These are phyloP conservation scores for Oxyruncus cristatus DNA, from an alignment of 2,113 vertebrate species.

Conservation along the genomic window DNA sequence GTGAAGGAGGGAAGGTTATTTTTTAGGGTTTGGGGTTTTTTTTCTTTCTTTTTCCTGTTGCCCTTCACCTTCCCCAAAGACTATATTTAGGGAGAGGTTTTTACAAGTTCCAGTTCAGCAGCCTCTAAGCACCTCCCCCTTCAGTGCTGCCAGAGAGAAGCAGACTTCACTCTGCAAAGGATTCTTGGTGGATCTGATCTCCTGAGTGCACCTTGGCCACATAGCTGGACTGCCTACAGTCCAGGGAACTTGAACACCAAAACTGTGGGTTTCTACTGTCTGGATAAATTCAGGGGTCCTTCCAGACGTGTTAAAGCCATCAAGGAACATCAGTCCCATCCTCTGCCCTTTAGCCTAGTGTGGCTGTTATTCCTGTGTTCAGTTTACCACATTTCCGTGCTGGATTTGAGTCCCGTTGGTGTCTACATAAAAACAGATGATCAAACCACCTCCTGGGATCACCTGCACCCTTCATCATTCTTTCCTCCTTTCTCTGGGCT, in stretches of 20 bases:
- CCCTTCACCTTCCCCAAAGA: background rate
- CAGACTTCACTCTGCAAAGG: background rate
- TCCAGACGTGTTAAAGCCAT: background rate
- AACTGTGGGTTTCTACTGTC: background rate
- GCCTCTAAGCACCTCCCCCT: background rate
- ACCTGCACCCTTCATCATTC: background rate
- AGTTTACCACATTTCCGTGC: background rate
- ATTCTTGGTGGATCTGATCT: background rate
- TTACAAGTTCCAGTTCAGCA: background rate
- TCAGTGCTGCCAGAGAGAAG: background rate
- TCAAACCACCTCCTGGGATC: background rate
- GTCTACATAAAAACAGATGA: background rate
- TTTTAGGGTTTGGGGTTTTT: background rate
- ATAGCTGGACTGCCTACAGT: accelerated
- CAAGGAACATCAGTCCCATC: accelerated
- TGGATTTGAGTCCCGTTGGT: background rate
- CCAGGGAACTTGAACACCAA: background rate
- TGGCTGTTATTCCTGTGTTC: background rate
- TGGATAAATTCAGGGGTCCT: background rate
- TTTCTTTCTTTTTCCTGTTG: background rate
- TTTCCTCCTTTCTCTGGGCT: background rate
- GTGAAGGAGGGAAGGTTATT: background rate
- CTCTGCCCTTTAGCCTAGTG: background rate
- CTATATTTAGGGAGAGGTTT: background rate
- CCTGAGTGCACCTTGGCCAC: background rate